Evolutionary conservation across 2,888 invertebrate species (phyloP).

Genomic region (Dasysyrphus albostriatus): DNA sequence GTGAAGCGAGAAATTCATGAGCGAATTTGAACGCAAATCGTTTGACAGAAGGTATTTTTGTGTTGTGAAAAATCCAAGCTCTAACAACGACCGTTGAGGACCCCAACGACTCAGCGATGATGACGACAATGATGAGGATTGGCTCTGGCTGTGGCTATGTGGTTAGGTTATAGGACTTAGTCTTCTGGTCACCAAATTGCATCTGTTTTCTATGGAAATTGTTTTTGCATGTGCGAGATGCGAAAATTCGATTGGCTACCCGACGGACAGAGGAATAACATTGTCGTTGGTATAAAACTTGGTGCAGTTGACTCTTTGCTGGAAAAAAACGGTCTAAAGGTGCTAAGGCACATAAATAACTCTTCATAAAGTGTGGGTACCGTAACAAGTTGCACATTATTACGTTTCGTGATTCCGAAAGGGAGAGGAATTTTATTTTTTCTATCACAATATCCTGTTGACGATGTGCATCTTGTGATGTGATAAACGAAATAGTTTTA

Average conservation of each 20-base stretch:
- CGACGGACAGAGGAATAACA: not conserved
- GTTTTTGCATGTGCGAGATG: constrained; percentile 56
- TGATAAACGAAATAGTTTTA: constrained; percentile 38
- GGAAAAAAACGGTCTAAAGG: constrained; percentile 39
- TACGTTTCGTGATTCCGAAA: constrained; percentile 63
- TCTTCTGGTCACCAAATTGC: constrained; percentile 49
- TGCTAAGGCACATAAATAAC: constrained; percentile 54
- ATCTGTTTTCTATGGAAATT: constrained; percentile 65
- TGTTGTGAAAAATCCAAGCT: constrained; percentile 9
- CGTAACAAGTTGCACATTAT: constrained; percentile 53
- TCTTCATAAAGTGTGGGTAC: constrained; percentile 51
- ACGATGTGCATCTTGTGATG: constrained; percentile 36
- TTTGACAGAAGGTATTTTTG: constrained; percentile 59
- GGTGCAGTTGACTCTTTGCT: constrained; percentile 6
- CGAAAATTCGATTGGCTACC: constrained; percentile 60
- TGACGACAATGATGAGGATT: constrained; percentile 36
- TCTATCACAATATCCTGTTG: not conserved
- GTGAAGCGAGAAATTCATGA: constrained; percentile 69
- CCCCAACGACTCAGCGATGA: constrained; percentile 2
- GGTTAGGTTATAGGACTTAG: constrained; percentile 37
- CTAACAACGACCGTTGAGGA: not conserved
- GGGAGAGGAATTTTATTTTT: constrained; percentile 51
- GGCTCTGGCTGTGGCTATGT: not conserved
- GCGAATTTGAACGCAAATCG: constrained; percentile 73
- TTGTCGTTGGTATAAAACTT: not conserved